Percentiles rank a stretch among this genome's conserved stretches.
phyloP scores from a whole-genome alignment of 2,113 vertebrate genomes.

The Nothobranchius kuhntae region DNA sequence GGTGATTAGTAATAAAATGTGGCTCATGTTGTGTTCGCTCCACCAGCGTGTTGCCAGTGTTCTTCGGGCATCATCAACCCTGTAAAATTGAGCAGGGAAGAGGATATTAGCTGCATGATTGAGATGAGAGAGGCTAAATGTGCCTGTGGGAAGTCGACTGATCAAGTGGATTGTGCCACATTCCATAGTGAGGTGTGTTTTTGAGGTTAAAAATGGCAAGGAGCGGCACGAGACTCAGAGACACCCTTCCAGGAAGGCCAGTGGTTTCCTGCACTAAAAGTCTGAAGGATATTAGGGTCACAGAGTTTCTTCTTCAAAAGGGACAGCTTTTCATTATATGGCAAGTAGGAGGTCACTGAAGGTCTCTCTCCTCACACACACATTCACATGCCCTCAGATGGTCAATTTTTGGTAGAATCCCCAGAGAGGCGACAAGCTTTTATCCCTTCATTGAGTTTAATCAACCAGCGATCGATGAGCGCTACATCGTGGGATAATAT shows the following conservation, averaged over 20 bases:
- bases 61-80: constrained; percentile 20
- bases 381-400: constrained; percentile 5
- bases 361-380: constrained; percentile 13
- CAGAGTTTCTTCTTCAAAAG: constrained; percentile 29
- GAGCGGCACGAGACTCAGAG: neutral
- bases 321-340: constrained; percentile 54
- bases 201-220: constrained; percentile 4
- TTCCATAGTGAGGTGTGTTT: constrained; percentile 30
- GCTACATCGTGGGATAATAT: constrained; percentile 6
- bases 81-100: constrained; percentile 45
- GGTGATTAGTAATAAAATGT: constrained; percentile 49
- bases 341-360: constrained; percentile 28
- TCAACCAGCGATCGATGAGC: constrained; percentile 27
- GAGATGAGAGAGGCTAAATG: constrained; percentile 45
- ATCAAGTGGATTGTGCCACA: constrained; percentile 43
- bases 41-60: constrained; percentile 8
- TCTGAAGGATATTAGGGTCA: constrained; percentile 60
- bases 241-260: constrained; percentile 3
- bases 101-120: constrained; percentile 43
- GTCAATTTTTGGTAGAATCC: constrained; percentile 12
- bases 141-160: constrained; percentile 43
- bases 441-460: constrained; percentile 43
- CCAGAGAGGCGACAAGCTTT: constrained; percentile 5
- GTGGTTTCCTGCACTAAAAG: constrained; percentile 47
- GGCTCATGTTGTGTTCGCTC: constrained; percentile 8